Evolutionary conservation across 1,140 invertebrate species (phyloP).

Genomic region (Formica selysi): DNA sequence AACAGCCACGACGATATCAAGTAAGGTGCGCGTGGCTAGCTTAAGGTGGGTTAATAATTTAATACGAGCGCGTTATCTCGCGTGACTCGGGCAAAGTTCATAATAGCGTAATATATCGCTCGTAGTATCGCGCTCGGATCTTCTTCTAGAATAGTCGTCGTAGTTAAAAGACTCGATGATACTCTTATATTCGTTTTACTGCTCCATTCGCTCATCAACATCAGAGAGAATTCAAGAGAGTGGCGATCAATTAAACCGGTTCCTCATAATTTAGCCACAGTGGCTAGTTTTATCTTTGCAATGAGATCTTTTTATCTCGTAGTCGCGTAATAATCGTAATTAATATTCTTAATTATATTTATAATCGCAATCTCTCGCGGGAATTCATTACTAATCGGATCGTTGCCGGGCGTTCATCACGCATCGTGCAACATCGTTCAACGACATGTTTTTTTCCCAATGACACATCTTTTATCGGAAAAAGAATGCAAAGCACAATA

Average conservation of each 20-base stretch:
- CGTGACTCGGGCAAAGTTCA: slow-evolving; percentile 40
- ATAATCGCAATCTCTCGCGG: neutral
- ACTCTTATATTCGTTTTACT: slow-evolving; percentile 38
- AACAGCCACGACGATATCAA: slow-evolving; percentile 25
- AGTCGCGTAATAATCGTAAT: neutral
- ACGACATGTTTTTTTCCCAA: neutral
- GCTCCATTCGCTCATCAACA: neutral
- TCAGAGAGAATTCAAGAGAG: slow-evolving; percentile 33
- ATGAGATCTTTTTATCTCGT: neutral
- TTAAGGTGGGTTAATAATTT: slow-evolving; percentile 54
- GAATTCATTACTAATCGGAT: neutral
- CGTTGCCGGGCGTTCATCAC: neutral
- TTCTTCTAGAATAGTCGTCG: slow-evolving; percentile 16
- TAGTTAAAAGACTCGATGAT: slow-evolving; percentile 40
- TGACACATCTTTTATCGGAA: slow-evolving; percentile 2
- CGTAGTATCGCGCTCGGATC: slow-evolving; percentile 20
- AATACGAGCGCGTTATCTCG: slow-evolving; percentile 51
- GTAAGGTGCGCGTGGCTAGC: neutral
- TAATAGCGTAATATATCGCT: slow-evolving; percentile 35
- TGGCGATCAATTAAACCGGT: slow-evolving; percentile 30
- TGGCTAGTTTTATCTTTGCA: neutral
- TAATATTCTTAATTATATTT: neutral
- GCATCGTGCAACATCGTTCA: neutral
- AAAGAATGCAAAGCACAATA: neutral
- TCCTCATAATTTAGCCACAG: neutral